phyloP scores from a whole-genome alignment of 2,113 vertebrate genomes.

The Podarcis raffonei region DNA sequence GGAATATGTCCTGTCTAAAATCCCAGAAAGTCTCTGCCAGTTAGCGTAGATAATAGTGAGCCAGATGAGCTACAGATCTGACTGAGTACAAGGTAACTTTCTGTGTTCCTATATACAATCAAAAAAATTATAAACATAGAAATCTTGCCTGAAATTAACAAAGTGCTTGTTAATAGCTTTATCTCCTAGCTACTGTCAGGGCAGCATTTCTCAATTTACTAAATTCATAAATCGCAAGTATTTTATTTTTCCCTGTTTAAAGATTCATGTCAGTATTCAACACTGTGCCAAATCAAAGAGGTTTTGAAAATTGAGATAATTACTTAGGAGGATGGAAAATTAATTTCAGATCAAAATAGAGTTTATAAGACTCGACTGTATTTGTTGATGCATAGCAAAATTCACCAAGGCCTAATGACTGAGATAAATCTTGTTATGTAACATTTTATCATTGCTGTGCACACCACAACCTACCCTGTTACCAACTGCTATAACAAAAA shows the following conservation, averaged over 20 bases:
- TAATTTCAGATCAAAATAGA: conserved; percentile 40
- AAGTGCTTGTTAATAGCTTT: conserved; percentile 22
- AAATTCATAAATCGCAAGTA: conserved; percentile 62
- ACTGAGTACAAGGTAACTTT: too few species aligned
- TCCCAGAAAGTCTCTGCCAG: too few species aligned
- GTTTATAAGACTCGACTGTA: conserved; percentile 17
- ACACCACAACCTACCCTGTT: conserved; percentile 33
- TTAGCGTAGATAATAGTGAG: too few species aligned
- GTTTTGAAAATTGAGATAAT: conserved; percentile 53
- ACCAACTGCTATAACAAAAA: conserved; percentile 2
- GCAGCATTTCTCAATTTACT: conserved; percentile 43
- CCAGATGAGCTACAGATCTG: too few species aligned
- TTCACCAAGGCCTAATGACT: conserved; percentile 6
- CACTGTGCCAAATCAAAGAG: conserved; percentile 18
- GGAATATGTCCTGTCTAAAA: too few species aligned
- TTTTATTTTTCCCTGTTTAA: conserved; percentile 57
- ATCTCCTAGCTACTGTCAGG: conserved; percentile 22
- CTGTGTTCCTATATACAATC: background rate
- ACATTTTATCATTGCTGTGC: conserved; percentile 34
- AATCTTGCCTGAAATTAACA: conserved; percentile 11
- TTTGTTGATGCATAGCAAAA: conserved; percentile 27
- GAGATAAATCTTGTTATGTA: conserved; percentile 37
- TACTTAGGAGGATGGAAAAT: conserved; percentile 48
- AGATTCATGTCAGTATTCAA: conserved; percentile 33
- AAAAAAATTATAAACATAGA: background rate